Evolutionary conservation across 2,113 vertebrate genomes (phyloP).

Genomic region (Mus musculus): DNA sequence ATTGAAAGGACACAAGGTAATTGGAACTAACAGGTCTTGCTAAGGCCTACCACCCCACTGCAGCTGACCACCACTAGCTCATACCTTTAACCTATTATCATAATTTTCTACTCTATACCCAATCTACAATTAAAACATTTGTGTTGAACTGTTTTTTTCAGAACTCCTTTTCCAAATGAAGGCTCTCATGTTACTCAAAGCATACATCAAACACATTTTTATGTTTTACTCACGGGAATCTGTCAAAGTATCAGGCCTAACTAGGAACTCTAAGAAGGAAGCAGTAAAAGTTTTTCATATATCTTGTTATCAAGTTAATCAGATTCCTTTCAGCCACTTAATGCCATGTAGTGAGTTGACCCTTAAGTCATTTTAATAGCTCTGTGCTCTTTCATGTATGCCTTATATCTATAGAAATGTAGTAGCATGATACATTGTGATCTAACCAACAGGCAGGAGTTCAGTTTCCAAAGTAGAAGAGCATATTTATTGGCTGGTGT

Average conservation of each 20-base stretch:
- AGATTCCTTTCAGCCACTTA: not conserved
- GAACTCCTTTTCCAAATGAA: not conserved
- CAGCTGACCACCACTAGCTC: not conserved
- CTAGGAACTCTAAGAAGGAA: not conserved
- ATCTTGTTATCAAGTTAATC: not conserved
- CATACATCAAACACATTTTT: not conserved
- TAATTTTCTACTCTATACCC: not conserved
- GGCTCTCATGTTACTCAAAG: not conserved
- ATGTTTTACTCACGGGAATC: not conserved
- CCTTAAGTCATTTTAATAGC: not conserved
- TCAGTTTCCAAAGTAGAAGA: not conserved
- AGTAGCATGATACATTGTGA: not conserved
- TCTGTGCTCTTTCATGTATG: not conserved
- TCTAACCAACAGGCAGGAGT: not conserved
- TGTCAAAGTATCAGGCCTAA: not conserved
- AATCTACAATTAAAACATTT: not conserved
- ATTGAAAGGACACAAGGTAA: not conserved
- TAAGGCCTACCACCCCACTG: no score
- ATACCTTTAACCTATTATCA: not conserved
- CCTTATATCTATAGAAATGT: not conserved
- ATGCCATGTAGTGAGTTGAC: not conserved
- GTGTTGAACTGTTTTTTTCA: not conserved
- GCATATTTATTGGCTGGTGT: not conserved
- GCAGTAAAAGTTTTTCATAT: not conserved
- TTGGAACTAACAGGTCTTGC: not conserved